phyloP scores from a whole-genome alignment of 2,888 invertebrate genomes.

The Eubasilissa splendida region DNA sequence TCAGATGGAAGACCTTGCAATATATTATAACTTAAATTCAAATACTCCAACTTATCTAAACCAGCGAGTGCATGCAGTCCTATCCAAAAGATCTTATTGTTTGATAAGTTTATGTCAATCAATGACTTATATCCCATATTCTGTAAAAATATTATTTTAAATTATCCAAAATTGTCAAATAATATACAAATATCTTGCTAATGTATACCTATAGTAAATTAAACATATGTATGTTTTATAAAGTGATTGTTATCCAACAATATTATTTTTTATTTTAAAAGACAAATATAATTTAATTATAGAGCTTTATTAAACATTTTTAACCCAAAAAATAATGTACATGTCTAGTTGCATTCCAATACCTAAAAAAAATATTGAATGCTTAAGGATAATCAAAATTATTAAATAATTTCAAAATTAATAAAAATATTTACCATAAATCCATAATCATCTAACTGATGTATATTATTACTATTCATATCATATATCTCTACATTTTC shows the following conservation, averaged over 20 bases:
- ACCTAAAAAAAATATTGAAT: neutral
- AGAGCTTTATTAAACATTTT: too few relatives aligned
- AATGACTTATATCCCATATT: constrained; percentile 69
- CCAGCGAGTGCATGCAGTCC: constrained; percentile 75
- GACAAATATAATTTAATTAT: too few relatives aligned
- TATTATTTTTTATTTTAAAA: too few relatives aligned
- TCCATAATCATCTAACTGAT: constrained; percentile 74
- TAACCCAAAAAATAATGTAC: too few relatives aligned
- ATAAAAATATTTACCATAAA: constrained; percentile 69
- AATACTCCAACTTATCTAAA: constrained; percentile 67
- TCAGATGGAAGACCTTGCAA: constrained; percentile 73
- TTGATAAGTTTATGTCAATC: constrained; percentile 71
- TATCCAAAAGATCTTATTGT: constrained; percentile 77
- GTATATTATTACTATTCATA: constrained; percentile 76
- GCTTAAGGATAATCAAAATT: too few relatives aligned
- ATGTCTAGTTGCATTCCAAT: neutral
- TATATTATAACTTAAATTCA: constrained; percentile 77
- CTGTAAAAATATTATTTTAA: constrained; percentile 63
- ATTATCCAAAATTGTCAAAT: too few relatives aligned
- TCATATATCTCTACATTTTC: constrained; percentile 74
- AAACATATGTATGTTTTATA: too few relatives aligned
- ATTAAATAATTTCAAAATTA: constrained; percentile 56
- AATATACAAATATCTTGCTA: too few relatives aligned
- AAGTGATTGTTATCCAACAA: too few relatives aligned
- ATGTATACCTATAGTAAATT: too few relatives aligned